These are phyloP conservation scores for Phenganax marumi DNA, from an alignment of 92 coral and sea anemone genomes.

Conservation along the genomic window DNA sequence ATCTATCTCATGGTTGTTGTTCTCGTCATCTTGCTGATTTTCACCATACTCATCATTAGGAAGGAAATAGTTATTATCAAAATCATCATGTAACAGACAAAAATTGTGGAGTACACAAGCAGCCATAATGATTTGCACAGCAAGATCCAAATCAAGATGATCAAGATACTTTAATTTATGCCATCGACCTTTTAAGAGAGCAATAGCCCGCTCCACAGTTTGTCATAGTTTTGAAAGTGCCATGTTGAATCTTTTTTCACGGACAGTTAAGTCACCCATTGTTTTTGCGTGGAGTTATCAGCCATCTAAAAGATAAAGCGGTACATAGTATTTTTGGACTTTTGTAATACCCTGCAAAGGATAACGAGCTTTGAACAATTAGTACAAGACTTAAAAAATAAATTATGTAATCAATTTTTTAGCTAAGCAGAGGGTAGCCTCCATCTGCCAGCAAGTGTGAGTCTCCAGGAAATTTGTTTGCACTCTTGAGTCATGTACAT, in stretches of 20 bases:
- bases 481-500: slow-evolving; percentile 5
- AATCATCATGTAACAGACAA: slow-evolving; percentile 63
- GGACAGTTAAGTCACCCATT: slow-evolving; percentile 60
- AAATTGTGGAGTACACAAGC: slow-evolving; percentile 64
- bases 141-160: slow-evolving; percentile 49
- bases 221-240: slow-evolving; percentile 51
- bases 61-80: slow-evolving; percentile 54
- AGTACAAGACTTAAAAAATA: no score
- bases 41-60: slow-evolving; percentile 40
- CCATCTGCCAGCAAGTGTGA: no score
- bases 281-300: slow-evolving; percentile 61
- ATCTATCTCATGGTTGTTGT: slow-evolving; percentile 31
- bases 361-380: no score
- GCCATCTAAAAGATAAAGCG: slow-evolving; percentile 47
- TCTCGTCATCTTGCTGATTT: slow-evolving; percentile 13
- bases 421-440: no score
- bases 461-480: no score
- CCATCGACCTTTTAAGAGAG: slow-evolving; percentile 65
- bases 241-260: slow-evolving; percentile 50
- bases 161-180: slow-evolving; percentile 48
- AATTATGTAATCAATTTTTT: no score
- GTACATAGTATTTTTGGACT: no score
- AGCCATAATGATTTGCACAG: slow-evolving; percentile 54
- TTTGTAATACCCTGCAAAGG: no score
- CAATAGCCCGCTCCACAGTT: slow-evolving; percentile 60